Evolutionary conservation across 2,888 invertebrate species (phyloP).

Genomic region (Scaptomyza flava): DNA sequence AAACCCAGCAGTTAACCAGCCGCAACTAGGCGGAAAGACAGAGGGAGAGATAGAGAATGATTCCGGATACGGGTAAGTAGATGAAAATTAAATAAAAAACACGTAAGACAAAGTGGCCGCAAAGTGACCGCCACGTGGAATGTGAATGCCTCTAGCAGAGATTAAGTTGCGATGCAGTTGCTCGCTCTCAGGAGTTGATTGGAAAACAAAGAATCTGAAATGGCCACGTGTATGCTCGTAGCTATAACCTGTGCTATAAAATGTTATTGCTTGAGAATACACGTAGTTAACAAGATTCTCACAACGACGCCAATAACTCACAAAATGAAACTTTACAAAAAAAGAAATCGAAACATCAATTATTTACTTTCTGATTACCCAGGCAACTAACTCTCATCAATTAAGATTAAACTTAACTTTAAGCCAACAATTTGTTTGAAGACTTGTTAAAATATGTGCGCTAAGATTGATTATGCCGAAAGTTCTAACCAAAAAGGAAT

Average conservation of each 20-base stretch:
- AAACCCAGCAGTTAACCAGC: slow-evolving; percentile 21
- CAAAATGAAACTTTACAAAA: no score
- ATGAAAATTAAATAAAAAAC: slow-evolving; percentile 62
- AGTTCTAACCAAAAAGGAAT: slow-evolving; percentile 15
- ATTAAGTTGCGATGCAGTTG: slow-evolving; percentile 23
- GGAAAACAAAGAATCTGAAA: slow-evolving; percentile 86
- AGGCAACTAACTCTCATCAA: slow-evolving; percentile 43
- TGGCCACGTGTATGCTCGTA: slow-evolving; percentile 99
- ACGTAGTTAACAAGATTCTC: slow-evolving; percentile 95
- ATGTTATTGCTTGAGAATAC: slow-evolving; percentile 99
- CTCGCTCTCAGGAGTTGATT: background rate
- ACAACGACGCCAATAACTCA: slow-evolving; percentile 65
- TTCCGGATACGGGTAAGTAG: slow-evolving; percentile 53
- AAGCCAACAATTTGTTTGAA: slow-evolving; percentile 35
- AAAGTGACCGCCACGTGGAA: slow-evolving; percentile 48
- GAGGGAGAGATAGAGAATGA: background rate
- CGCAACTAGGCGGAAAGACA: slow-evolving; percentile 1
- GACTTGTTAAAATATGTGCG: slow-evolving; percentile 33
- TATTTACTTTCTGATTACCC: slow-evolving; percentile 32
- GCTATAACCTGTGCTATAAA: slow-evolving; percentile 97
- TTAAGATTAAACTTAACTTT: slow-evolving; percentile 38
- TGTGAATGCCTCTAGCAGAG: slow-evolving; percentile 19
- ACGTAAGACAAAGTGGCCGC: slow-evolving; percentile 48
- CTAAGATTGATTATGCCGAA: slow-evolving; percentile 46
- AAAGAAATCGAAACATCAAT: slow-evolving; percentile 27